Conservation (phyloP, 2,113 vertebrate genomes). For the Prietella phreatophila region DNA sequence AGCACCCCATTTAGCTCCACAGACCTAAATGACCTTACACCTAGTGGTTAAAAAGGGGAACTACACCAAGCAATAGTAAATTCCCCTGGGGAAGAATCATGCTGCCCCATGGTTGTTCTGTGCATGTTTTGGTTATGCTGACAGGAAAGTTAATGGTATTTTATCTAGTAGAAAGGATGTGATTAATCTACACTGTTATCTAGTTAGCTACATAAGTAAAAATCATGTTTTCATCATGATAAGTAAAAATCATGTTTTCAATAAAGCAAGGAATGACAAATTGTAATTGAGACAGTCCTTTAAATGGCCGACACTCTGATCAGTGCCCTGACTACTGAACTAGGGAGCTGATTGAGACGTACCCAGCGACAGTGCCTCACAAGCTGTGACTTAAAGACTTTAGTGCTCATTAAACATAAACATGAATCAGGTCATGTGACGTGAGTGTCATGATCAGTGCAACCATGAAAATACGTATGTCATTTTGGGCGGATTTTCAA, state of each 20-base stretch:
- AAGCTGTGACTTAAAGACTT: no score
- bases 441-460: background rate
- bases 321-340: no score
- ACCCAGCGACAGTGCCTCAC: no score
- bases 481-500: background rate
- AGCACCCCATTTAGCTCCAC: background rate
- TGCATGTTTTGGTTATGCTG: no score
- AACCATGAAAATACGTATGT: background rate
- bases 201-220: background rate
- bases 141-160: no score
- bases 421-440: background rate
- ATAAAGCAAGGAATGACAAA: background rate
- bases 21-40: background rate
- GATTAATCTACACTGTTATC: background rate
- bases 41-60: background rate
- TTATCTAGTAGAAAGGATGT: background rate
- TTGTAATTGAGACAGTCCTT: background rate
- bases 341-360: no score
- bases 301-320: no score
- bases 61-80: background rate
- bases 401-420: background rate
- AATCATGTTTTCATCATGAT: background rate
- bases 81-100: background rate
- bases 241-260: background rate
- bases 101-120: no score